Evolutionary conservation across 2,797 vertebrate genomes (phyloP).

Genomic region (Apogon talboti): DNA sequence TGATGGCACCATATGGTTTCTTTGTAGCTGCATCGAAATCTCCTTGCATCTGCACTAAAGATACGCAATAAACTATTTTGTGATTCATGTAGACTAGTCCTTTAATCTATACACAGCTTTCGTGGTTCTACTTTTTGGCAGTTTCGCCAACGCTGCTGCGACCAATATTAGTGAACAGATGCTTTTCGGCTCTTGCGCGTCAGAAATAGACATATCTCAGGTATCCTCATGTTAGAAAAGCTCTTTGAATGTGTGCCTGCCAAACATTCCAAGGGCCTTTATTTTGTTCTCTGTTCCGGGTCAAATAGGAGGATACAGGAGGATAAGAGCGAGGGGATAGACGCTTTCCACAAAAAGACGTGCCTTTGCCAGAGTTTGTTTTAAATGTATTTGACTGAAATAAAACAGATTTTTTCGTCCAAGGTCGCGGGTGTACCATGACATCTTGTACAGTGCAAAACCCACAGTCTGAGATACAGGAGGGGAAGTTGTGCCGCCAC

Average conservation of each 20-base stretch:
- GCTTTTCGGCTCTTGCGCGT: conserved; percentile 19
- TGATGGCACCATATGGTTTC: no score
- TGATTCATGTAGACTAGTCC: conserved; percentile 1
- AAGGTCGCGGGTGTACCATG: background rate
- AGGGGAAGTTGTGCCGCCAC: conserved; percentile 11
- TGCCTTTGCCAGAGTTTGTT: conserved; percentile 14
- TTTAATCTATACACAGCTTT: conserved; percentile 4
- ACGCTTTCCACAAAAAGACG: conserved; percentile 16
- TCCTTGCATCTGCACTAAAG: background rate
- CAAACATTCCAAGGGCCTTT: conserved; percentile 29
- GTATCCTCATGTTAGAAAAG: conserved; percentile 17
- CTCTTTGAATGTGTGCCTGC: conserved; percentile 27
- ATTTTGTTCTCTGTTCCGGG: conserved; percentile 1
- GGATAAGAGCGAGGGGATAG: background rate
- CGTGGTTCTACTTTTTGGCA: background rate
- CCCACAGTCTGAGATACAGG: conserved; percentile 16
- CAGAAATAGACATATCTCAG: conserved; percentile 5
- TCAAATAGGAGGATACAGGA: conserved; percentile 3
- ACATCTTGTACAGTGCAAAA: conserved; percentile 8
- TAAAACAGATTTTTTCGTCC: background rate
- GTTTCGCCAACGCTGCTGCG: conserved; percentile 1
- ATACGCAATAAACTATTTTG: background rate
- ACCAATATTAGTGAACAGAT: conserved; percentile 2
- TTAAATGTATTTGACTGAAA: background rate
- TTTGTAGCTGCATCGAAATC: no score